A percentile compares a stretch with the other conserved stretches of the same genome.
These are phyloP conservation scores for Caenorhabditis becei DNA, from an alignment of 2,888 invertebrate genomes.

Conservation along the genomic window DNA sequence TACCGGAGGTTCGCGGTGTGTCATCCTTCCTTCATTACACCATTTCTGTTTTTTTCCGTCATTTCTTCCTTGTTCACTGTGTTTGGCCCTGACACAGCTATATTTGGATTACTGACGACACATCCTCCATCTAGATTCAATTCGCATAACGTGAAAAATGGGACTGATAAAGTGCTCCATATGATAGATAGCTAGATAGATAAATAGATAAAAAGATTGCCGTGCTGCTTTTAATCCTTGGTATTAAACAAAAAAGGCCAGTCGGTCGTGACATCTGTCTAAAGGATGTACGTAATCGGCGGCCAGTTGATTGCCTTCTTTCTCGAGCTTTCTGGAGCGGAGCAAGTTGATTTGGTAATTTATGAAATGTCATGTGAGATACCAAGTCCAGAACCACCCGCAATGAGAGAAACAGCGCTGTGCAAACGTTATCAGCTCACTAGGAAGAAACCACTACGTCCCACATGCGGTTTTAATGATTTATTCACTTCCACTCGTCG, in stretches of 20 bases:
- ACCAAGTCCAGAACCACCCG: slow-evolving; percentile 17
- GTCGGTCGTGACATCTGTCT: slow-evolving; percentile 29
- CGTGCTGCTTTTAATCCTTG: slow-evolving; percentile 43
- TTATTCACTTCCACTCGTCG: slow-evolving; percentile 28
- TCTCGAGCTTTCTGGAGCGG: background rate
- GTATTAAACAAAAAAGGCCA: slow-evolving; percentile 39
- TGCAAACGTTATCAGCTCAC: slow-evolving; percentile 51
- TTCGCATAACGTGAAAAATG: background rate
- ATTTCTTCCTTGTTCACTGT: background rate
- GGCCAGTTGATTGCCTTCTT: slow-evolving; percentile 40
- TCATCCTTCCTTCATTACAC: slow-evolving; percentile 24
- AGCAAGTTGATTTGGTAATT: slow-evolving; percentile 54
- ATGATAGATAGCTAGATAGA: too few species aligned
- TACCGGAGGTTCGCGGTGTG: slow-evolving; percentile 25
- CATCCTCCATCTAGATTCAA: slow-evolving; percentile 10
- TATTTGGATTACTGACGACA: slow-evolving; percentile 56
- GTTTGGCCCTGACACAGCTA: slow-evolving; percentile 16
- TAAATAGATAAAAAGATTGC: too few species aligned
- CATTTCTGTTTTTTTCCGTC: slow-evolving; percentile 15
- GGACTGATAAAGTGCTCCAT: background rate
- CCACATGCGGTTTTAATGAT: slow-evolving; percentile 20
- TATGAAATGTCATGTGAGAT: slow-evolving; percentile 56
- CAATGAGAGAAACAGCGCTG: background rate
- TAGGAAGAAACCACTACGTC: slow-evolving; percentile 16
- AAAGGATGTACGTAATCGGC: slow-evolving; percentile 36